Evolutionary conservation across 2,888 invertebrate genomes (phyloP).

Genomic region (Osmoderma eremita): DNA sequence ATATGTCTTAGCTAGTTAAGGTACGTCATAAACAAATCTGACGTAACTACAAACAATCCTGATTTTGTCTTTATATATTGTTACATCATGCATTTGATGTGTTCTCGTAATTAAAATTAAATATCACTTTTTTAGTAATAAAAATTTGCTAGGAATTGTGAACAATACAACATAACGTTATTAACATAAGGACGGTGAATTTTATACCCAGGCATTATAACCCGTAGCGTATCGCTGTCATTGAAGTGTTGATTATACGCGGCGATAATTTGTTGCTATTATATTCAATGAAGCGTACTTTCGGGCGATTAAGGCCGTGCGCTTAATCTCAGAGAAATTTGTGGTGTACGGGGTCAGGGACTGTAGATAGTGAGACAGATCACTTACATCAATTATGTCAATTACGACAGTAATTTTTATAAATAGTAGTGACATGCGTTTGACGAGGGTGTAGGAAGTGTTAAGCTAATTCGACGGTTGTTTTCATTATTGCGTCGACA

Average conservation of each 20-base stretch:
- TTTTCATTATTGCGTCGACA: constrained; percentile 20
- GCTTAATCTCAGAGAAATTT: constrained; percentile 32
- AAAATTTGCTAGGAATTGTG: not conserved
- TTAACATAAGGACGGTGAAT: not conserved
- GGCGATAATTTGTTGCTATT: constrained; percentile 16
- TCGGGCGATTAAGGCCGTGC: constrained; percentile 17
- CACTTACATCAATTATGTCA: constrained; percentile 40
- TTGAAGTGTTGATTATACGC: constrained; percentile 8
- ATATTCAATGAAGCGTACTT: constrained; percentile 25
- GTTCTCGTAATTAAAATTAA: too few relatives aligned
- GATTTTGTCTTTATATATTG: too few relatives aligned
- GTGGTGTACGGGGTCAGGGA: constrained; percentile 37
- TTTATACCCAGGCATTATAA: constrained; percentile 6
- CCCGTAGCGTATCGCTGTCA: constrained; percentile 15
- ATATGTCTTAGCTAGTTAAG: too few relatives aligned
- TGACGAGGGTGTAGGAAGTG: constrained; percentile 32
- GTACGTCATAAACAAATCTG: too few relatives aligned
- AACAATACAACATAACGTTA: not conserved
- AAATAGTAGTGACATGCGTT: constrained; percentile 35
- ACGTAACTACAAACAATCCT: too few relatives aligned
- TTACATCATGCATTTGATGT: too few relatives aligned
- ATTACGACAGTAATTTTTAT: constrained; percentile 36
- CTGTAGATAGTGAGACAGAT: constrained; percentile 38
- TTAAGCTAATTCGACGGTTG: constrained; percentile 25
- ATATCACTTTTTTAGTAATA: not conserved